Percentiles rank a stretch among this genome's conserved stretches.
Evolutionary conservation across 2,113 vertebrate genomes (phyloP).

Genomic region (Tympanuchus pallidicinctus): DNA sequence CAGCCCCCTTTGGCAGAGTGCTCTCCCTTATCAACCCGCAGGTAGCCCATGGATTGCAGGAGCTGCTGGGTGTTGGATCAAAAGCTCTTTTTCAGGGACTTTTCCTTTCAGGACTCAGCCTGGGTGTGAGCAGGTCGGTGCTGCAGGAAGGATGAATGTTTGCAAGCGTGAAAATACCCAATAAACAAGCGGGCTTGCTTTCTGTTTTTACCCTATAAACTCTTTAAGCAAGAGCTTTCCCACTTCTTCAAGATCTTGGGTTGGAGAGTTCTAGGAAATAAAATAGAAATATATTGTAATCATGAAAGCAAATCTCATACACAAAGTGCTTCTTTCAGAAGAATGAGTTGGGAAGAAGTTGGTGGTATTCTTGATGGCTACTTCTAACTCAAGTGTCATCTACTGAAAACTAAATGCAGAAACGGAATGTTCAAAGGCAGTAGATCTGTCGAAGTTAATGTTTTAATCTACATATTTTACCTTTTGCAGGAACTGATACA

Average conservation of each 20-base stretch:
- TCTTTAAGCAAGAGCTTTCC: background rate
- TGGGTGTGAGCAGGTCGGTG: background rate
- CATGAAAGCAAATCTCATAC: background rate
- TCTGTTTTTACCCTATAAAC: background rate
- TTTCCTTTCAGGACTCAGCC: background rate
- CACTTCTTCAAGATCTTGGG: background rate
- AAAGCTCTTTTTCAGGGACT: background rate
- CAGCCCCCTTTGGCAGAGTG: background rate
- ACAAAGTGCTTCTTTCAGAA: background rate
- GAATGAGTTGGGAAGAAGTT: background rate
- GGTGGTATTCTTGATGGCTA: background rate
- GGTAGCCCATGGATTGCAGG: background rate
- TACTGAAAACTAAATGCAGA: background rate
- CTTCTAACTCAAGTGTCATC: background rate
- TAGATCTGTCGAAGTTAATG: background rate
- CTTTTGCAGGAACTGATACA: background rate
- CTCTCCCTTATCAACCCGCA: background rate
- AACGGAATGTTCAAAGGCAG: background rate
- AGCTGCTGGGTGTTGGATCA: background rate
- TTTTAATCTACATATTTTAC: background rate
- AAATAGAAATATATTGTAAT: background rate
- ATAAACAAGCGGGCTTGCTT: background rate
- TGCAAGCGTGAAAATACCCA: background rate
- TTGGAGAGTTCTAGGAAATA: background rate
- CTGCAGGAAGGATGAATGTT: background rate